Base-by-base conservation (phyloP, 2,797 vertebrate genomes). In the Tiaroga cobitis region DNA sequence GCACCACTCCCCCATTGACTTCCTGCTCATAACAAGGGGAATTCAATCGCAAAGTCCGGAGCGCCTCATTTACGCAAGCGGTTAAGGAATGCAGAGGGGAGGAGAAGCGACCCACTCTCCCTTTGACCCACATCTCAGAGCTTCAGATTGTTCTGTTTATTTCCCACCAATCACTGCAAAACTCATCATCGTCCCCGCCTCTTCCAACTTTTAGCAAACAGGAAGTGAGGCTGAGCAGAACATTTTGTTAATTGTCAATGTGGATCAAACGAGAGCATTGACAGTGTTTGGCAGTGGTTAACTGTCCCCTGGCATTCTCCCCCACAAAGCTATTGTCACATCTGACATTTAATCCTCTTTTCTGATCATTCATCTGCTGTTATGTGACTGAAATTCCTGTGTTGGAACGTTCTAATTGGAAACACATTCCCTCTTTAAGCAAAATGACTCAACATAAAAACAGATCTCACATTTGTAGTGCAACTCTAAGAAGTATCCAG, bases 101-200 rank as follows among this genome's bases (percentile, higher is more conserved):
- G 89, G 88, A 85, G 90, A 88, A 90, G 87, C 86, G 84, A 79
- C 46, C 81, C 91, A 90, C 91, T 88, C 91, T 93, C 90, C 93
- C 90, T 94, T 92, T 95, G 93, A 95, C 93, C 93, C 93, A 94
- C 92, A 95, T 94, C 56, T 77, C 51, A 10, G 74, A 92, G 86
- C 90, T 86, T 83, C 90, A 86, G 89, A 95, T 94, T 95, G 92
- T 92, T 94, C 39, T 88, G 92, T 91, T 92, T 93, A 91, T 93
- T 93, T 94, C 93, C 87, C 89, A 90, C 89, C 91, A 91, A 94
- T 92, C 91, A 89, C 88, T 91, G 49, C 67, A 81, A 46, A 89
- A 88, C 89, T 90, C 91, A 87, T 89, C 76, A 83, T 59, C 67
- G 34, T 46, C 79, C n/a, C 73, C 29, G 26, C 61, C 56, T 81